Evolutionary conservation across 2,797 vertebrate genomes (phyloP), one percentile per base, ranked within the genome.

Genomic region (Mionectes olivaceus): DNA sequence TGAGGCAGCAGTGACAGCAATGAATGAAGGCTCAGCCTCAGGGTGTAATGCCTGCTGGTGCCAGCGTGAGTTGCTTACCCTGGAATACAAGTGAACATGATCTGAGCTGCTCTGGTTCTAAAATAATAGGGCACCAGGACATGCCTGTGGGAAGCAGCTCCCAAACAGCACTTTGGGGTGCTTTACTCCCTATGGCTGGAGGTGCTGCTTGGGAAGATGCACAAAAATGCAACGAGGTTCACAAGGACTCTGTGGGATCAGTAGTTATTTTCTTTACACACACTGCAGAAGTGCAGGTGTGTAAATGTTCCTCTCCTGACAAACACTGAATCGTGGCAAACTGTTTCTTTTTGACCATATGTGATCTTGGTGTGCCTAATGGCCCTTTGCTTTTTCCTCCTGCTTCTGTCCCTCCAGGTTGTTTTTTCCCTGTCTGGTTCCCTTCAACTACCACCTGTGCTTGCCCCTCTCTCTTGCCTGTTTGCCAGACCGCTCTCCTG

Each of bases 161-260:
- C 33, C 4, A 2, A 32, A 21, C 12, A 77, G 30, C 33, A 37
- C 7, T 0, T 16, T 1, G 2, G 18, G 33, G 5, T 25, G 32
- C 35, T 76, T 43, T 43, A 5, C 27, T 56, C 32, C 32, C 33
- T n/a, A 3, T 27, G 33, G 0, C 32, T 89, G 63, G 18, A 41
- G 33, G 13, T 55, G 49, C 28, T 60, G 55, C 3, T 3, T 71
- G 74, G 67, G 41, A 64, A 33, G 17, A 2, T 9, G 10, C 16
- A 32, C 53, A 59, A 16, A 84, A 53, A 35, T 1, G 3, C 30
- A 27, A 6, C 3, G 25, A 39, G 53, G 27, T 15, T 59, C 78
- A 17, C 39, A 49, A 16, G 63, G 39, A 39, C 22, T 59, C 65
- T 32, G 18, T 24, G 17, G 37, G 33, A 18, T 19, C 68, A 50